These are phyloP conservation scores for Peucedramus taeniatus DNA, from an alignment of 2,113 vertebrate species.

Conservation along the genomic window DNA sequence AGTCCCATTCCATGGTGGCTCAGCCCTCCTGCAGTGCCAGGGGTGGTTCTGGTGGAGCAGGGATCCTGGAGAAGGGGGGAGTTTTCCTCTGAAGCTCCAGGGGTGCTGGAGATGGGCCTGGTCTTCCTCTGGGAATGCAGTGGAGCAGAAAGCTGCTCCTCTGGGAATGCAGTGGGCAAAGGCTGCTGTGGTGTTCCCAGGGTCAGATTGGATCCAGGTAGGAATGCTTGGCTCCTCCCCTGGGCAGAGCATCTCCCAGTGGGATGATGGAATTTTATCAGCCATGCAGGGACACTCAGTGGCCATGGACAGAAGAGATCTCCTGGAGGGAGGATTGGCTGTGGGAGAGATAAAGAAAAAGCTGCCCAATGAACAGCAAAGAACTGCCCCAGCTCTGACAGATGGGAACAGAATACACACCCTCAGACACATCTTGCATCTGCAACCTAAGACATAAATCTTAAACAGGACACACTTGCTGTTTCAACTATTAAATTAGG, in stretches of 20 bases:
- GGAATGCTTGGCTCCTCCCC: background rate
- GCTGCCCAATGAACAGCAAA: background rate
- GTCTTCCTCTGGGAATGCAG: background rate
- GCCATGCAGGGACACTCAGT: background rate
- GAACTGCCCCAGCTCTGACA: background rate
- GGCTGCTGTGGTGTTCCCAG: background rate
- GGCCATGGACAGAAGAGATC: background rate
- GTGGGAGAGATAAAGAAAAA: background rate
- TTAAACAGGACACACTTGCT: background rate
- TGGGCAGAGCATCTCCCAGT: background rate
- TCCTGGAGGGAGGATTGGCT: background rate
- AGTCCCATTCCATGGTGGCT: background rate
- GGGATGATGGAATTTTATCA: background rate
- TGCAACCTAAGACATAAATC: background rate
- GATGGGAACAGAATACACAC: fast-evolving
- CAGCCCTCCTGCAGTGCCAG: background rate
- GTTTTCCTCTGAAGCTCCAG: background rate
- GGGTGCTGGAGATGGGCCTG: background rate
- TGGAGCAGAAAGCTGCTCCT: background rate
- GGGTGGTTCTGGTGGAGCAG: background rate
- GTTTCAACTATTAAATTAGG: background rate
- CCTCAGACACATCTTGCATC: background rate
- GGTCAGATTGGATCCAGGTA: background rate
- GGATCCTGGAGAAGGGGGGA: background rate
- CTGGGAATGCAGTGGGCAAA: background rate